Conservation (phyloP, 2,113 vertebrate species). For the Callionymus lyra region DNA sequence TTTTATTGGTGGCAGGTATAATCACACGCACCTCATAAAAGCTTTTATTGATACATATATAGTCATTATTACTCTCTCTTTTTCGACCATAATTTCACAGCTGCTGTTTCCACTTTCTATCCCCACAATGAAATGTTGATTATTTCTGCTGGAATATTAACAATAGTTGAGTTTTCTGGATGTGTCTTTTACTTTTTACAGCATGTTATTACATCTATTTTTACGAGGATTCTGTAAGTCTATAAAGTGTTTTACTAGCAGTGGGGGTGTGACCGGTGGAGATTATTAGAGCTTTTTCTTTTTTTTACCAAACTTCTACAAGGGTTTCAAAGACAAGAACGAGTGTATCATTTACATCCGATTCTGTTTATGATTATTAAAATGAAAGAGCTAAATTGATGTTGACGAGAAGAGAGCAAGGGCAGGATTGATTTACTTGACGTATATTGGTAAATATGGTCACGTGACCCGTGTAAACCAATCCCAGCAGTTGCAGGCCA, state of each 20-base stretch:
- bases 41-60: slow-evolving; percentile 97
- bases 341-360: slow-evolving; percentile 9
- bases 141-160: slow-evolving; percentile 47
- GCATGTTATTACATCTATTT: slow-evolving; percentile 70
- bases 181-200: slow-evolving; percentile 65
- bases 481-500: slow-evolving; percentile 89
- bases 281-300: slow-evolving; percentile 52
- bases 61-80: slow-evolving; percentile 75
- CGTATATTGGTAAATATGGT: slow-evolving; percentile 99
- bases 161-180: slow-evolving; percentile 42
- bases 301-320: slow-evolving; percentile 30
- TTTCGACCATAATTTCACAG: slow-evolving; percentile 66
- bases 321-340: no score
- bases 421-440: slow-evolving; percentile 97
- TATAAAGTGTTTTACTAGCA: slow-evolving; percentile 67
- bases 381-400: slow-evolving; percentile 56
- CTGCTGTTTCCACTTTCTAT: slow-evolving; percentile 32
- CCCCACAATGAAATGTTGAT: slow-evolving; percentile 35
- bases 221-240: slow-evolving; percentile 71
- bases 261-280: slow-evolving; percentile 47
- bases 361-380: slow-evolving; percentile 34
- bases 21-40: slow-evolving; percentile 99
- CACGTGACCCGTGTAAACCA: slow-evolving; percentile 97
- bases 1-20: slow-evolving; percentile 89
- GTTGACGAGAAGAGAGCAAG: slow-evolving; percentile 33